Evolutionary conservation across 2,797 vertebrate species (phyloP), one percentile per base, ranked within the genome.

Genomic region (Melanogrammus aeglefinus): DNA sequence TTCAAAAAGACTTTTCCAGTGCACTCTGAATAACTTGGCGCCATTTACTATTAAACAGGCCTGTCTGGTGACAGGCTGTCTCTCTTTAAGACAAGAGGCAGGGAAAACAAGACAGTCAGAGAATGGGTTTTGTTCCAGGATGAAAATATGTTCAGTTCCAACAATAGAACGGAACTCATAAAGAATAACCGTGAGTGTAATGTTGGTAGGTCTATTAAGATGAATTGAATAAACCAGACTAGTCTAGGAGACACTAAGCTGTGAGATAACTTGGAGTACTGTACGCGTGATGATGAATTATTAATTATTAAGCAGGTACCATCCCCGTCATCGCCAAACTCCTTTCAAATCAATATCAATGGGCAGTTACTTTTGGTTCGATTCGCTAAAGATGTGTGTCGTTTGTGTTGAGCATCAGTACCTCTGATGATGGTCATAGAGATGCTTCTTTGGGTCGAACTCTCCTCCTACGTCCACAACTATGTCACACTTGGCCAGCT

Each of bases 381-480:
- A 21, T 18, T 57, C 21, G n/a, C 18, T 18, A 21, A 57, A 57
- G 51, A 21, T 21, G 18, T 21, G 51, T 57, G n/a, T 7, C 3
- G 21, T 63, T 63, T 57, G 47, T 21, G 47, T 57, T 21, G 47
- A 18, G 16, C 18, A 18, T 21, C 16, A 6, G 80, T 91, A 97
- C 97, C 97, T 96, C 89, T 99, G 97, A 90, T 99, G 97, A 86
- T 99, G 97, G 83, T 99, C 97, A 14, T 97, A 99, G 75, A 95
- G 96, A 80, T 98, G 96, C 41, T 75, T 93, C 84, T 89, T 86
- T 0, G 96, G 96, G 86, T 98, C 94, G 71, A 96, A 99, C 79
- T 94, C 96, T 47, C 96, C 97, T 21, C 97, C 97, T 21, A 99
- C 97, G 0, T 99, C 97, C 73, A 99, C 96, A 41, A 99, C 96